Evolutionary conservation across 1,140 invertebrate genomes (phyloP), one percentile per base, ranked within the genome.

Genomic region (Anastrepha ludens): DNA sequence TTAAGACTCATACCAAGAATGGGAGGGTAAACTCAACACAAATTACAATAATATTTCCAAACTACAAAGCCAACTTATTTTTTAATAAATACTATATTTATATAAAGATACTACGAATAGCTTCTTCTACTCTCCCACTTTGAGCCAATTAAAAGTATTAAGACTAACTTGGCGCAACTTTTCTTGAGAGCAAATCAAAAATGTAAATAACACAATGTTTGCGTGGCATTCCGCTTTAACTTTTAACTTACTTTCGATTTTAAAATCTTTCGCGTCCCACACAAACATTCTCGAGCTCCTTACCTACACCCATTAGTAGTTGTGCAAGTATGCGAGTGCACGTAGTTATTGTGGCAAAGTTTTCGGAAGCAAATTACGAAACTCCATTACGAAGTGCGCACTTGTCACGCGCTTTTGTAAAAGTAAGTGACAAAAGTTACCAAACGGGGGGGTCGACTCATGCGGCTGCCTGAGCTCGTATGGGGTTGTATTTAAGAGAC

Each of bases 131-230:
- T 55, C 11, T 44, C 5, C 9, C 41, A 74, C 67, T 74, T 74
- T 44, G 41, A 29, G 67, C 67, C 67, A 74, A 74, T 74, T 47
- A 74, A 74, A 74, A 74, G 67, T 74, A 74, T 74, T 74, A 44
- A 74, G 67, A 74, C 15, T 6, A 39, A 47, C 67, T 74, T 74
- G 17, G 44, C 2, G 3, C 13, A n/a, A n/a, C 17, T 74, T 67
- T 74, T 74, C 11, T 74, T 39, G 39, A 47, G 67, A 6, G 67
- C 13, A 74, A 74, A 74, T 74, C 41, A 74, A 39, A 67, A 74
- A 74, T 74, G 67, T 74, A 74, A 44, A 44, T 55, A 74, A 44
- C 15, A 74, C 67, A 74, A 74, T 44, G 67, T 44, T 41, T 29
- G 13, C 39, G 67, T 74, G 41, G 41, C 44, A 17, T 29, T 74